These are phyloP conservation scores for Ictalurus punctatus DNA, from an alignment of 2,113 vertebrate genomes.

Conservation along the genomic window DNA sequence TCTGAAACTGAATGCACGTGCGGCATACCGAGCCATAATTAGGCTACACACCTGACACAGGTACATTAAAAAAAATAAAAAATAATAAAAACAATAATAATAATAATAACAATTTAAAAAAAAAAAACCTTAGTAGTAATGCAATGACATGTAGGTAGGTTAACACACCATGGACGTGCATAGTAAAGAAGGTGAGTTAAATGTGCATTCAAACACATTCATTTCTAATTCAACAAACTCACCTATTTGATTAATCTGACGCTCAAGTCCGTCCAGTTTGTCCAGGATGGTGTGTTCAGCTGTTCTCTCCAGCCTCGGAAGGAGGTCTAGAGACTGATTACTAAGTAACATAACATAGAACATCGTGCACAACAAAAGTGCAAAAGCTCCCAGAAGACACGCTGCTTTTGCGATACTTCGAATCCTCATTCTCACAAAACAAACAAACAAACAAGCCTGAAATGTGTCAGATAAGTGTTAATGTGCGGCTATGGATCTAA, in stretches of 20 bases:
- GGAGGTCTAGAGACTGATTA: neutral
- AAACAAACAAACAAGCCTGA: no score
- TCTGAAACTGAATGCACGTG: neutral
- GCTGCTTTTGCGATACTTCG: neutral
- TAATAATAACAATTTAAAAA: neutral
- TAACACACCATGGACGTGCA: neutral
- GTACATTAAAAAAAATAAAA: neutral
- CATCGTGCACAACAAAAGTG: neutral
- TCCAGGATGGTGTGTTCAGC: constrained; percentile 43
- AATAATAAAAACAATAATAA: no score
- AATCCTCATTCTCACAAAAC: constrained; percentile 23
- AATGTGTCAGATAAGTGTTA: neutral
- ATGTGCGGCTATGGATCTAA: no score
- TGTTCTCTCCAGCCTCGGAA: neutral
- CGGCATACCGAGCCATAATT: no score
- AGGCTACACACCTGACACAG: neutral
- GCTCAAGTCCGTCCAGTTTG: constrained; percentile 63
- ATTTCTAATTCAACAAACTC: constrained; percentile 24
- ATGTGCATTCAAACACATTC: neutral
- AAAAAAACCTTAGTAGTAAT: neutral
- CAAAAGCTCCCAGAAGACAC: neutral
- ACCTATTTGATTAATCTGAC: constrained; percentile 59
- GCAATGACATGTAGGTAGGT: neutral
- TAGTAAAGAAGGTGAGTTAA: neutral
- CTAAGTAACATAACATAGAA: neutral